A percentile compares a stretch with the other conserved stretches of the same genome.
Conservation (phyloP, 2,888 invertebrate genomes). For the Coelopa pilipes region DNA sequence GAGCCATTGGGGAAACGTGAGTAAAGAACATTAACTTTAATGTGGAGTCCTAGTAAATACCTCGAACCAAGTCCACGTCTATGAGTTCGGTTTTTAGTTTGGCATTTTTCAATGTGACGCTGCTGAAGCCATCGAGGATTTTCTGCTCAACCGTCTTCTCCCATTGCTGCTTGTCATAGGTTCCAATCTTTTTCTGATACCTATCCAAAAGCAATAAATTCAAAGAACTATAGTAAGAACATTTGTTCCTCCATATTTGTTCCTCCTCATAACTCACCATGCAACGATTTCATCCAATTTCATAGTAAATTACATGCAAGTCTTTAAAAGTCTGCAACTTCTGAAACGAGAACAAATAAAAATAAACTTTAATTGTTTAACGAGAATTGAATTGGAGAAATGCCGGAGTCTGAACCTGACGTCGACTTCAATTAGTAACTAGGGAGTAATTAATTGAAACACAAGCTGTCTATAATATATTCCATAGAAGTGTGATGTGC, state of each 20-base stretch:
- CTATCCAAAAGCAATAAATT: conserved; percentile 65
- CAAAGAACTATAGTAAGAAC: neutral
- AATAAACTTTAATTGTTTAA: neutral
- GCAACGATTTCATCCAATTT: conserved; percentile 67
- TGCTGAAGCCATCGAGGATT: conserved; percentile 85
- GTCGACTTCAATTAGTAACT: too few species aligned
- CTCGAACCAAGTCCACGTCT: conserved; percentile 95
- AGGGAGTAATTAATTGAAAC: too few species aligned
- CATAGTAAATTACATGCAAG: conserved; percentile 62
- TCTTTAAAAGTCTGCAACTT: conserved; percentile 44
- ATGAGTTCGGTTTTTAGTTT: conserved; percentile 91
- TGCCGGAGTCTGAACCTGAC: too few species aligned
- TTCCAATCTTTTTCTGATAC: conserved; percentile 96
- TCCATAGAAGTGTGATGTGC: too few species aligned
- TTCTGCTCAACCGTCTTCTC: conserved; percentile 94
- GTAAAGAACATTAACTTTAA: neutral
- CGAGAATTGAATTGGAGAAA: too few species aligned
- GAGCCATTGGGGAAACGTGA: neutral
- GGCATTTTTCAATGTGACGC: conserved; percentile 81
- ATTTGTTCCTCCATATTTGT: neutral
- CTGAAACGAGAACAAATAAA: conserved; percentile 1
- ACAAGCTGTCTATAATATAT: too few species aligned
- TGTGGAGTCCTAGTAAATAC: conserved; percentile 66
- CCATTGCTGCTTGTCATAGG: conserved; percentile 97
- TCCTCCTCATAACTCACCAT: conserved; percentile 54